Percentiles rank a stretch among this genome's conserved stretches.
phyloP scores from a whole-genome alignment of 1,140 invertebrate genomes.

The Rhynchophorus ferrugineus region DNA sequence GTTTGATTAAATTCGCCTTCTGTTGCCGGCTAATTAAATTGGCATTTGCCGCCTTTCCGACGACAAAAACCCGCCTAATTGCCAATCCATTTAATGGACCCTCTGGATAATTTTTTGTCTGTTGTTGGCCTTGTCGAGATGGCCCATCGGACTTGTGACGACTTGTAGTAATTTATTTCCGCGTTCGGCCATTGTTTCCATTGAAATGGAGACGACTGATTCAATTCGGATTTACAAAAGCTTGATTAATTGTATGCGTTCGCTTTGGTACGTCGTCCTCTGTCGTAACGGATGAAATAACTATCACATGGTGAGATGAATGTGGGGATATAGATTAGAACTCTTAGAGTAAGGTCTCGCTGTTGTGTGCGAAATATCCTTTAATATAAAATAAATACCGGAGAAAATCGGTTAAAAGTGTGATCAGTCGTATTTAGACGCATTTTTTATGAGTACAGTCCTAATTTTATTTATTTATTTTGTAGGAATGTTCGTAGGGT shows the following conservation, averaged over 20 bases:
- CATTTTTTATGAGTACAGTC: too few species aligned
- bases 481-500: too few species aligned
- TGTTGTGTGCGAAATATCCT: too few species aligned
- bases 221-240: not conserved
- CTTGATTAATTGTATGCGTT: not conserved
- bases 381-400: too few species aligned
- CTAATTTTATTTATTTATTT: too few species aligned
- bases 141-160: conserved; percentile 6
- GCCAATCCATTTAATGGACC: conserved; percentile 23
- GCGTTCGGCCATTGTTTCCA: conserved; percentile 1
- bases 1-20: conserved; percentile 27
- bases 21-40: conserved; percentile 25
- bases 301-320: too few species aligned
- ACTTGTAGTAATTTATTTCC: conserved; percentile 7
- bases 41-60: conserved; percentile 16
- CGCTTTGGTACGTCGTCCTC: too few species aligned
- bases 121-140: conserved; percentile 10
- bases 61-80: conserved; percentile 25
- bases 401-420: too few species aligned
- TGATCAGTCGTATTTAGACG: too few species aligned
- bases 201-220: not conserved
- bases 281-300: too few species aligned
- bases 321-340: too few species aligned
- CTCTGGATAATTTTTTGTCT: conserved; percentile 14
- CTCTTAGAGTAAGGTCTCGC: too few species aligned